A percentile compares a stretch with the other conserved stretches of the same genome.
Conservation (phyloP, 1,140 invertebrate genomes). For the Agraylea sexmaculata region DNA sequence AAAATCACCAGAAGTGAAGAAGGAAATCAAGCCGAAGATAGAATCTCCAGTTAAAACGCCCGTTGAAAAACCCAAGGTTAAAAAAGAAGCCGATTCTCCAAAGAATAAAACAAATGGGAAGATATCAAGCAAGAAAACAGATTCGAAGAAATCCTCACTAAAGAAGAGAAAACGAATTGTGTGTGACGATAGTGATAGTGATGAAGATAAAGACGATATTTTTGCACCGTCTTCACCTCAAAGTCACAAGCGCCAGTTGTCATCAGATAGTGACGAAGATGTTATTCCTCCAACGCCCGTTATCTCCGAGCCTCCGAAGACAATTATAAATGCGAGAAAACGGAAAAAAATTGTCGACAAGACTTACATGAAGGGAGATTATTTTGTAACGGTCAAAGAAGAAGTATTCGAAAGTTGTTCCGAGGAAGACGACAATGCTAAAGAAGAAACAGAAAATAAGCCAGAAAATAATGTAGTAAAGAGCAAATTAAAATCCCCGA, state of each 20-base stretch:
- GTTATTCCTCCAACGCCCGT: constrained; percentile 12
- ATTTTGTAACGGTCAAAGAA: constrained; percentile 10
- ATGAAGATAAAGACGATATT: constrained; percentile 12
- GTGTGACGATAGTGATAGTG: constrained; percentile 10
- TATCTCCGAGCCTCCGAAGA: constrained; percentile 1
- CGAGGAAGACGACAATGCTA: constrained; percentile 5
- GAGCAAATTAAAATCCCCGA: neutral
- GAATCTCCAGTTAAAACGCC: constrained; percentile 4
- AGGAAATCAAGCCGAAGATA: neutral
- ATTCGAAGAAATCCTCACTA: too few species aligned
- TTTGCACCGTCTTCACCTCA: constrained; percentile 10
- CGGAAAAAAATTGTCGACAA: constrained; percentile 12
- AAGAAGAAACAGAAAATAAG: neutral
- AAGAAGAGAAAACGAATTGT: constrained; percentile 15
- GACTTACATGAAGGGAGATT: constrained; percentile 12
- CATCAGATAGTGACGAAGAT: constrained; percentile 13
- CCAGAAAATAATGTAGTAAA: neutral
- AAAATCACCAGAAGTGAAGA: neutral
- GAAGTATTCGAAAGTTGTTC: constrained; percentile 12
- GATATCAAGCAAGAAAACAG: constrained; percentile 6
- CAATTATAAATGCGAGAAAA: constrained; percentile 12
- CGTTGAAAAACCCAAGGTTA: constrained; percentile 1
- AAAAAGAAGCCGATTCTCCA: constrained; percentile 1
- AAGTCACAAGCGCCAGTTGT: neutral
- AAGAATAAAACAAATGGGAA: neutral